A percentile compares a stretch with the other conserved stretches of the same genome.
phyloP scores from a whole-genome alignment of 2,888 invertebrate genomes.

The Byasa hedistus region DNA sequence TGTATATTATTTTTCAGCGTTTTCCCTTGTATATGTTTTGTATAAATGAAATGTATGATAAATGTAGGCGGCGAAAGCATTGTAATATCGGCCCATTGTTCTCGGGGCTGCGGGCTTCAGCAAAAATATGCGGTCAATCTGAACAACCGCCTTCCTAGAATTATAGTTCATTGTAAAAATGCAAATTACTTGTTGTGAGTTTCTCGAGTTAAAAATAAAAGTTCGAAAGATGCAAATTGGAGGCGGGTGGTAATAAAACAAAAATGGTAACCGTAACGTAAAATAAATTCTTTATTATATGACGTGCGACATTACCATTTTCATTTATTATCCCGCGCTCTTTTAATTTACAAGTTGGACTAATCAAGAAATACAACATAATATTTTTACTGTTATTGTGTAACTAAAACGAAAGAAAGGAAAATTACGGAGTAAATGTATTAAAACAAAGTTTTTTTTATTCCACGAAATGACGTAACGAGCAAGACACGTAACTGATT shows the following conservation, averaged over 20 bases:
- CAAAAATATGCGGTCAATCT: conserved; percentile 49
- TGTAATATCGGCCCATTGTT: conserved; percentile 22
- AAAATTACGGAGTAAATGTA: too few species aligned
- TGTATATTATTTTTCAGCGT: background rate
- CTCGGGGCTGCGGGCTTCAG: background rate
- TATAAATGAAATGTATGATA: conserved; percentile 46
- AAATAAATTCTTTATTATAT: background rate
- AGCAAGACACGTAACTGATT: too few species aligned
- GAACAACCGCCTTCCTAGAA: conserved; percentile 38
- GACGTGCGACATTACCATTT: background rate
- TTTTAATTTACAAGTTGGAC: too few species aligned
- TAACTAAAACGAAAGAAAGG: too few species aligned
- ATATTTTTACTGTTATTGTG: too few species aligned
- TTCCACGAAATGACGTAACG: too few species aligned
- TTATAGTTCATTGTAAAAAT: conserved; percentile 41
- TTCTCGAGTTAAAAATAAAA: conserved; percentile 15
- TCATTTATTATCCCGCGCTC: too few species aligned
- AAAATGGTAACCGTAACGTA: background rate
- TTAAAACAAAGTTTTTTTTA: too few species aligned
- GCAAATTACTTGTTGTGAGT: conserved; percentile 37
- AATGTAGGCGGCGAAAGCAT: conserved; percentile 14
- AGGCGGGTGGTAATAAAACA: conserved; percentile 18
- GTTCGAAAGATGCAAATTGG: conserved; percentile 19
- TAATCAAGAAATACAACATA: too few species aligned
- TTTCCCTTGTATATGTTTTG: conserved; percentile 27